A percentile compares a stretch with the other conserved stretches of the same genome.
Evolutionary conservation across 2,113 vertebrate genomes (phyloP).

Genomic region (Podocnemis expansa): DNA sequence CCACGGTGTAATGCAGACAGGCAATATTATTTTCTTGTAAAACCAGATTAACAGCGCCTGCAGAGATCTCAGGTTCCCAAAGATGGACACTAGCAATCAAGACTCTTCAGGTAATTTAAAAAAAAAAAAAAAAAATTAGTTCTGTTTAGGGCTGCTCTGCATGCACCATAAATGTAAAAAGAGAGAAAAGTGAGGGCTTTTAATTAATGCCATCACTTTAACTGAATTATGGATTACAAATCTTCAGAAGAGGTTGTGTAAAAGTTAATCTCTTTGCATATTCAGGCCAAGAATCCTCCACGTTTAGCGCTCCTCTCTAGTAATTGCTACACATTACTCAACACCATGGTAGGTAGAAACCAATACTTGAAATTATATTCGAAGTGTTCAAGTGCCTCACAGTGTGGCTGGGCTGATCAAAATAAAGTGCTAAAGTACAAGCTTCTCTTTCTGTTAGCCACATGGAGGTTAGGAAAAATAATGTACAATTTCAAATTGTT

Average conservation of each 20-base stretch:
- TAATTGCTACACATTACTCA: not conserved
- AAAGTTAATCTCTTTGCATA: not conserved
- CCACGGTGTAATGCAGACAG: not conserved
- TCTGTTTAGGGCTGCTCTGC: not conserved
- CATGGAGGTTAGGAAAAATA: not conserved
- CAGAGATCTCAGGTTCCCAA: not conserved
- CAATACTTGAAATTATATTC: not conserved
- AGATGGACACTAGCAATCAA: not conserved
- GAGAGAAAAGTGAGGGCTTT: not conserved
- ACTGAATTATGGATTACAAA: not conserved
- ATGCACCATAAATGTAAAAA: not conserved
- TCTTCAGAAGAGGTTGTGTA: not conserved
- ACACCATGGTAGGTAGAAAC: not conserved
- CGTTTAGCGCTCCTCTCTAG: not conserved
- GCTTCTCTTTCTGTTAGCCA: not conserved
- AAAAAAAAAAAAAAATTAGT: not conserved
- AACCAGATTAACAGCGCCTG: not conserved
- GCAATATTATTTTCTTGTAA: not conserved
- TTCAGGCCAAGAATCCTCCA: not conserved
- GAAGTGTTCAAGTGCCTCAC: not conserved
- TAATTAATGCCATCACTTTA: not conserved
- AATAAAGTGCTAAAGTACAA: not conserved
- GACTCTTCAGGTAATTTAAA: not conserved
- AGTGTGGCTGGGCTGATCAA: not conserved
- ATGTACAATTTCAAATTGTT: not conserved